Evolutionary conservation across 2,888 invertebrate species (phyloP), one percentile per base, ranked within the genome.

Genomic region (Sesamia inferens): DNA sequence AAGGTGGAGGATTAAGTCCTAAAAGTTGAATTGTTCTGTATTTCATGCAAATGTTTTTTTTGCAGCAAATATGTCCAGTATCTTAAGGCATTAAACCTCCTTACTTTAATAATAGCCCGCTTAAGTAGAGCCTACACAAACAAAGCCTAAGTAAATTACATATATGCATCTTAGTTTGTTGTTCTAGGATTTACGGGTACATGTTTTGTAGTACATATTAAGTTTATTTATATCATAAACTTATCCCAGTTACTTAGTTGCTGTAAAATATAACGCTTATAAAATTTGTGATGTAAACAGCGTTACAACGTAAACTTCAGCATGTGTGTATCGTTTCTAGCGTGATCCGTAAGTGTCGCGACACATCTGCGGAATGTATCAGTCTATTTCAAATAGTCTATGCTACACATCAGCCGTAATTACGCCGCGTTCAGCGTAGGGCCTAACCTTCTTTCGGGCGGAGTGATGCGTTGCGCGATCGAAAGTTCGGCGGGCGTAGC

Each of bases 61-160:
- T 22, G 22, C 39, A 14, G 48, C 31, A 31, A 6, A 48, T 73
- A 48, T 62, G 19, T 48, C 8, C 24, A 42, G 42, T 19, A 55
- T 57, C 62, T 57, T 84, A 84, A 72, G 75, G 68, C 74, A 62
- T 62, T 76, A 79, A 83, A 63, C 74, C 79, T 77, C 68, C 78
- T 77, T 78, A 78, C 75, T 78, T 83, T 86, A 84, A 87, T 86
- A 86, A 83, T 70, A 79, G 61, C 70, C 19, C 44, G 75, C 70
- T 74, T 31, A 76, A 75, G 68, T 74, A 42, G 51, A 76, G 74
- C 85, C 79, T 86, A 81, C 31, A 51, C 84, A 90, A 91, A 89
- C 88, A 87, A 54, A 55, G 74, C 90, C 91, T 90, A 90, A 90
- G 85, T 87, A 89, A 91, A 91, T 89, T 87, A 89, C 85, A 90